phyloP scores from a whole-genome alignment of 2,888 invertebrate genomes.

The Drosophila emarginata region DNA sequence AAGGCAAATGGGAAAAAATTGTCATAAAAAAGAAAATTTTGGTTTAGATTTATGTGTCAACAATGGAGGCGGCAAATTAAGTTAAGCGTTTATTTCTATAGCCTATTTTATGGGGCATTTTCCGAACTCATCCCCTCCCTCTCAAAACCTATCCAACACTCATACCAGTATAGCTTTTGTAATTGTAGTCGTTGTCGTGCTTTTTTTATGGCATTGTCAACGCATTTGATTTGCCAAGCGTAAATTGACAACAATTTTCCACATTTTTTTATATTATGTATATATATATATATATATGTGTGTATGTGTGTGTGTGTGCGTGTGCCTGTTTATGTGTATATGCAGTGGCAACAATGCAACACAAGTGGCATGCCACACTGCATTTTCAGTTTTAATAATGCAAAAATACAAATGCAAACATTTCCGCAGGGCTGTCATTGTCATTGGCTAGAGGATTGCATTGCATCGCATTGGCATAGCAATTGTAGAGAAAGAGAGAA shows the following conservation, averaged over 20 bases:
- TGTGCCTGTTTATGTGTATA: background rate
- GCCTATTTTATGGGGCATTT: slow-evolving; percentile 59
- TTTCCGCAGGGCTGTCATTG: slow-evolving; percentile 55
- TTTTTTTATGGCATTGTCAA: slow-evolving; percentile 41
- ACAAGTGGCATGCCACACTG: slow-evolving; percentile 51
- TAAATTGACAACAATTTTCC: slow-evolving; percentile 64
- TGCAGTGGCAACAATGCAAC: slow-evolving; percentile 13
- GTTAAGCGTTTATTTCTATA: slow-evolving; percentile 68
- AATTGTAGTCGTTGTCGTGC: slow-evolving; percentile 32
- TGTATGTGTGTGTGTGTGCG: background rate
- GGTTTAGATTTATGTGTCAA: slow-evolving; percentile 71
- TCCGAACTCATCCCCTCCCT: background rate
- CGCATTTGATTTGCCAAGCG: slow-evolving; percentile 38
- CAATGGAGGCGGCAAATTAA: slow-evolving; percentile 66
- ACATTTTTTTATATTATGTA: too few relatives aligned
- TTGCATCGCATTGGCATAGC: slow-evolving; percentile 9
- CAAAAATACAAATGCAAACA: slow-evolving; percentile 78
- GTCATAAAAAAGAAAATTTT: slow-evolving; percentile 43
- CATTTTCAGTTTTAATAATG: slow-evolving; percentile 78
- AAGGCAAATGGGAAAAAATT: slow-evolving; percentile 47
- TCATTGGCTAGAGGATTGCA: slow-evolving; percentile 44
- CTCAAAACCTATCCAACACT: too few relatives aligned
- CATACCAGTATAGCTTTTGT: slow-evolving; percentile 24
- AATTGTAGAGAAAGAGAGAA: background rate
- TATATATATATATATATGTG: slow-evolving; percentile 43